Base-by-base conservation (phyloP, 2,797 vertebrate genomes). In the Fringilla coelebs region DNA sequence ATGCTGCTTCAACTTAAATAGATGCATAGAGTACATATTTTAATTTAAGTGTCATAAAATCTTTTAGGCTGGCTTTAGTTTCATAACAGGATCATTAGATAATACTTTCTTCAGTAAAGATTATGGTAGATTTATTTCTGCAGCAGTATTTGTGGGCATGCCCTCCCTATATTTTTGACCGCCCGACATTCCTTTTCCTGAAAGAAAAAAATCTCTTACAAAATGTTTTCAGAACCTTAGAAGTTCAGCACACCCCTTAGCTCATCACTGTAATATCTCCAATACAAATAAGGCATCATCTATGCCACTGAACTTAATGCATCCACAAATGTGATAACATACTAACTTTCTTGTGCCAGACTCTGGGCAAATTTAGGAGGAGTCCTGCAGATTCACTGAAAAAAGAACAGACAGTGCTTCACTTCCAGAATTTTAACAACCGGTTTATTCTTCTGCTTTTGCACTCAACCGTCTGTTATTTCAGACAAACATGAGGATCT, bases 381-480 rank as follows among this genome's bases (percentile, higher is more conserved):
- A n/a, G 17, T 66, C 65, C 88, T 81, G 52, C 5, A 5, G 51
- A 97, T 96, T 96, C 92, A 94, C 84, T 93, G 88, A 93, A 88
- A 91, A 86, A 91, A 96, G 82, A 96, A 95, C 88, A 96, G 77
- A 74, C 45, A 78, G 81, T 45, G 48, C 71, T 94, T 86, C 28
- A 20, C 93, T 96, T 96, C 88, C 67, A 96, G 96, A 96, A 97
- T 97, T 96, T 97, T 96, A 97, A 97, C 96, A 96, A 88, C 45
- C 6, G 68, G 93, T 94, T 97, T 71, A 96, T 95, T 97, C 92
- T 96, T 77, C 57, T 85, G 75, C 54, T 87, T 78, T 75, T 89
- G 80, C 62, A 84, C 51, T 91, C 70, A 91, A 45, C 43, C 1
- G 22, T 38, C 79, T 95, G 89, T 41, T 86, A 61, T 94, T 97